These are phyloP conservation scores for Leucophenga montana DNA, from an alignment of 2,888 invertebrate species.

Conservation along the genomic window DNA sequence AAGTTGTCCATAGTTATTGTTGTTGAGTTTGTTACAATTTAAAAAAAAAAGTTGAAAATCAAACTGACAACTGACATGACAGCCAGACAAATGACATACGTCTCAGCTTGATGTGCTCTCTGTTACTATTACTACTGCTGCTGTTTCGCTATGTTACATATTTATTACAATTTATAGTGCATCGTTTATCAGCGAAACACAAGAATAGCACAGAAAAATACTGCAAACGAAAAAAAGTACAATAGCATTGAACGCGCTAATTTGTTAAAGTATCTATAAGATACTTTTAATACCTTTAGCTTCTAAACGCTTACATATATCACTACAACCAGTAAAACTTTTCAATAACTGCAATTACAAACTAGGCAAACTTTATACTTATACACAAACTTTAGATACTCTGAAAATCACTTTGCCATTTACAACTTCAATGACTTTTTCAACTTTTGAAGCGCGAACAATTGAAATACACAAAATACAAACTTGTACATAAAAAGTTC, in stretches of 20 bases:
- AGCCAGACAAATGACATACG: slow-evolving; percentile 65
- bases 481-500: slow-evolving; percentile 48
- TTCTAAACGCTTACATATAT: too few relatives aligned
- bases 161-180: too few relatives aligned
- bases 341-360: slow-evolving; percentile 19
- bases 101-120: background rate
- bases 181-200: too few relatives aligned
- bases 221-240: too few relatives aligned
- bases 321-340: background rate
- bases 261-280: background rate
- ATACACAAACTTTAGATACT: background rate
- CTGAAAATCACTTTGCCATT: slow-evolving; percentile 38
- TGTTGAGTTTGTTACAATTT: slow-evolving; percentile 52
- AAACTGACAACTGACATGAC: slow-evolving; percentile 67
- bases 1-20: slow-evolving; percentile 32
- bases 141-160: too few relatives aligned
- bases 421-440: slow-evolving; percentile 53
- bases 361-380: background rate
- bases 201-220: too few relatives aligned
- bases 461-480: slow-evolving; percentile 40
- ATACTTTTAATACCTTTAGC: too few relatives aligned
- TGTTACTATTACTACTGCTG: background rate
- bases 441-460: slow-evolving; percentile 46
- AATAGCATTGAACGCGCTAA: background rate
- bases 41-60: slow-evolving; percentile 56